phyloP scores from a whole-genome alignment of 2,113 vertebrate genomes.

The Uria aalge region DNA sequence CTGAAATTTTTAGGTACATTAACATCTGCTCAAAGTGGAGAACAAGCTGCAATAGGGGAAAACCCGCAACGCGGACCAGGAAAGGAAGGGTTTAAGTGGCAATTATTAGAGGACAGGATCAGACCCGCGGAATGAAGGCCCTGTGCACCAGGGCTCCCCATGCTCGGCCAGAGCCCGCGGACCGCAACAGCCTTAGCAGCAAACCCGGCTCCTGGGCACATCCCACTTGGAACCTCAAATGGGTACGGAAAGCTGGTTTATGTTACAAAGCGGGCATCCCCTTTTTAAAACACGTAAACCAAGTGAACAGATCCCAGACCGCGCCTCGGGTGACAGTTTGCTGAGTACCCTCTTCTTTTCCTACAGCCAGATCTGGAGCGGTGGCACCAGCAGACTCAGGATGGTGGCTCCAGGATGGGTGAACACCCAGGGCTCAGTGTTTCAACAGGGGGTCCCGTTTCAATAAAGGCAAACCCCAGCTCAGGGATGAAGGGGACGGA shows the following conservation, averaged over 20 bases:
- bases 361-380: not conserved
- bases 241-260: not conserved
- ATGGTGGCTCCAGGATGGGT: not conserved
- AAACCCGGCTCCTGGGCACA: not conserved
- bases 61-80: not conserved
- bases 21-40: not conserved
- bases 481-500: not conserved
- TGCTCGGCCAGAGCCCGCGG: not conserved
- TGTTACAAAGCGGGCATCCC: rapidly evolving
- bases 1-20: not conserved
- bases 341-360: not conserved
- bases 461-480: not conserved
- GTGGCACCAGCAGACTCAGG: not conserved
- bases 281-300: not conserved
- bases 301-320: not conserved
- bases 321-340: not conserved
- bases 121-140: not conserved
- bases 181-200: not conserved
- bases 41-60: not conserved
- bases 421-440: not conserved
- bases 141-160: not conserved
- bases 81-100: not conserved
- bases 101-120: not conserved
- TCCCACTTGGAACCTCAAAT: not conserved
- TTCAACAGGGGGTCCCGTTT: not conserved